phyloP scores from a whole-genome alignment of 2,888 invertebrate genomes.

The Sinotaia quadrata region DNA sequence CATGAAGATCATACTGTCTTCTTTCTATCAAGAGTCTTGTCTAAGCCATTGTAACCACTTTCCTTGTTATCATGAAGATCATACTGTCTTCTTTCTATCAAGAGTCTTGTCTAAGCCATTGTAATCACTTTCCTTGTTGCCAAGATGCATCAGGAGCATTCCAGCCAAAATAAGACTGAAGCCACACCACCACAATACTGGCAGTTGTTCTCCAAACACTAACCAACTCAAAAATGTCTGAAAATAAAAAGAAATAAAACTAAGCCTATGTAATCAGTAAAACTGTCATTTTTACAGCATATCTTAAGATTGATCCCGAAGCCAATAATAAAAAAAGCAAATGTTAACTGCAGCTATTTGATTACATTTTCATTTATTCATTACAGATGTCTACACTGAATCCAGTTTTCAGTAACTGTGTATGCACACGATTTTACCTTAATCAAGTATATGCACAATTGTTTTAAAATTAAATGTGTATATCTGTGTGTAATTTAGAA shows the following conservation, averaged over 20 bases:
- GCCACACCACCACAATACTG: conserved; percentile 82
- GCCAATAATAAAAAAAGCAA: too few relatives aligned
- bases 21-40: too few relatives aligned
- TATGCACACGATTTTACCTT: too few relatives aligned
- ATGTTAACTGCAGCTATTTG: too few relatives aligned
- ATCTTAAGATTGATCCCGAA: too few relatives aligned
- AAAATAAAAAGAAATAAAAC: background rate
- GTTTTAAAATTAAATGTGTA: too few relatives aligned
- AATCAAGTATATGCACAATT: too few relatives aligned
- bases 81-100: conserved; percentile 3
- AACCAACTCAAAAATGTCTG: conserved; percentile 83
- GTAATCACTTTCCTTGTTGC: conserved; percentile 19
- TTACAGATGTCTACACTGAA: too few relatives aligned
- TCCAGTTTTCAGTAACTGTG: too few relatives aligned
- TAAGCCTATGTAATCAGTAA: background rate
- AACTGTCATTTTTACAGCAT: background rate
- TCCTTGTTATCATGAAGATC: background rate
- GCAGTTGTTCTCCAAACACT: conserved; percentile 81
- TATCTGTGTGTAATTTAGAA: too few relatives aligned
- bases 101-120: conserved; percentile 5
- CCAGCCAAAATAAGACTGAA: conserved; percentile 81
- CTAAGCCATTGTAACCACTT: background rate
- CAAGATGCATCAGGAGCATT: conserved; percentile 77
- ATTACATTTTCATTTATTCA: too few relatives aligned
- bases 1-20: too few relatives aligned